phyloP scores from a whole-genome alignment of 2,888 invertebrate species.

The Meganola albula region DNA sequence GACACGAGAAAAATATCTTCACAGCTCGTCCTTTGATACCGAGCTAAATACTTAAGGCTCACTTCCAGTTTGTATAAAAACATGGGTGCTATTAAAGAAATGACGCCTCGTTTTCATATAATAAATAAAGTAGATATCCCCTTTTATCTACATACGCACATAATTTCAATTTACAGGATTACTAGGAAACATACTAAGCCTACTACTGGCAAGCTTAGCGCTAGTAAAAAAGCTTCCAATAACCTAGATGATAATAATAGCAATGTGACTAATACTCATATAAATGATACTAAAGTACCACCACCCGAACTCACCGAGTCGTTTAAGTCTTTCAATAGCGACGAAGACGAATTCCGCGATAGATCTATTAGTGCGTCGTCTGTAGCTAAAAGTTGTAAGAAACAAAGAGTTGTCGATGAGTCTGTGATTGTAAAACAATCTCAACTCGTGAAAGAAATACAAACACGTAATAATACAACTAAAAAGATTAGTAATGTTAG shows the following conservation, averaged over 20 bases:
- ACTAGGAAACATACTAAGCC: constrained; percentile 14
- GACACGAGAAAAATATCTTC: constrained; percentile 27
- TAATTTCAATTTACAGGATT: constrained; percentile 37
- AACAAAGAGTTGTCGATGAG: neutral
- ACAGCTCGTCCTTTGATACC: constrained; percentile 43
- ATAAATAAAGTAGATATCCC: constrained; percentile 10
- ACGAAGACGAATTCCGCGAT: constrained; percentile 5
- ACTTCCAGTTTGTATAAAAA: constrained; percentile 31
- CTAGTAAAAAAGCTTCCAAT: constrained; percentile 30
- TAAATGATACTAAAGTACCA: constrained; percentile 19
- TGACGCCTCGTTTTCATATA: constrained; percentile 15
- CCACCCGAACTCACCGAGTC: constrained; percentile 19
- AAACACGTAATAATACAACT: no score
- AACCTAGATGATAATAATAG: constrained; percentile 19
- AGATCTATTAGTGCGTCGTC: constrained; percentile 28
- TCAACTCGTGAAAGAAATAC: no score
- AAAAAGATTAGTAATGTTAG: no score
- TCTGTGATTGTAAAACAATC: neutral
- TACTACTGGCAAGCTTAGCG: constrained; percentile 26
- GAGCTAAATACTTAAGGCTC: constrained; percentile 39
- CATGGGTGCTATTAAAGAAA: constrained; percentile 19
- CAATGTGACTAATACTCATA: constrained; percentile 30
- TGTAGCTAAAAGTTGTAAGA: constrained; percentile 13
- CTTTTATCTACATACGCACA: neutral
- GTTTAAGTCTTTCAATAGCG: constrained; percentile 2